phyloP scores from a whole-genome alignment of 2,888 invertebrate genomes.

The Biston betularia region DNA sequence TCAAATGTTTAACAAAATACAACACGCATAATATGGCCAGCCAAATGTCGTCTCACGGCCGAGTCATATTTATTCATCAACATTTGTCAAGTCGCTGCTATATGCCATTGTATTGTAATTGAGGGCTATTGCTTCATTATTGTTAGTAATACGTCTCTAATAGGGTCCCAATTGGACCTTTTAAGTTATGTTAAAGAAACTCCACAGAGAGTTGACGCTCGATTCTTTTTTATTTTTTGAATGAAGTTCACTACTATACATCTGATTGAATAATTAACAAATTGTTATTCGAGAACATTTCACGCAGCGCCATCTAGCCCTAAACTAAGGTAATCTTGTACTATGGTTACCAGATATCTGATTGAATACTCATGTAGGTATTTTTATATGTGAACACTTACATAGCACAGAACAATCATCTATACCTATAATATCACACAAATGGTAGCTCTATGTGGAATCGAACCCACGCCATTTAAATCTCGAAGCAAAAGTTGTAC shows the following conservation, averaged over 20 bases:
- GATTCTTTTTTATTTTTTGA: background rate
- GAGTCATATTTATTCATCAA: conserved; percentile 41
- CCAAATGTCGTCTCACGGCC: conserved; percentile 17
- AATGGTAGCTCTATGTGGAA: too few relatives aligned
- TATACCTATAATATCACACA: too few relatives aligned
- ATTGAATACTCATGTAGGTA: too few relatives aligned
- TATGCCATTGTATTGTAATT: conserved; percentile 49
- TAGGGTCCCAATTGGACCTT: conserved; percentile 43
- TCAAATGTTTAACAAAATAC: background rate
- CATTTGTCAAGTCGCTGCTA: conserved; percentile 22
- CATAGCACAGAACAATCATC: too few relatives aligned
- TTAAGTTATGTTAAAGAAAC: conserved; percentile 6
- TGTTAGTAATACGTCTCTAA: conserved; percentile 47
- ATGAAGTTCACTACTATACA: too few relatives aligned
- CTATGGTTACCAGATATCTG: too few relatives aligned
- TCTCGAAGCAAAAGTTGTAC: too few relatives aligned
- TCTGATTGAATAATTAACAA: too few relatives aligned
- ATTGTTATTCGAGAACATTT: too few relatives aligned
- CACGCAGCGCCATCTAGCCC: too few relatives aligned
- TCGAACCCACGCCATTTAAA: too few relatives aligned
- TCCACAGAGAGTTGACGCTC: conserved; percentile 5
- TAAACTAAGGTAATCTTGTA: too few relatives aligned
- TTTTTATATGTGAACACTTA: background rate
- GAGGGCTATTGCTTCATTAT: conserved; percentile 45
- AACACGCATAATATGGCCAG: conserved; percentile 1